Conservation (phyloP, 2,888 invertebrate species). For the Altica lythri region DNA sequence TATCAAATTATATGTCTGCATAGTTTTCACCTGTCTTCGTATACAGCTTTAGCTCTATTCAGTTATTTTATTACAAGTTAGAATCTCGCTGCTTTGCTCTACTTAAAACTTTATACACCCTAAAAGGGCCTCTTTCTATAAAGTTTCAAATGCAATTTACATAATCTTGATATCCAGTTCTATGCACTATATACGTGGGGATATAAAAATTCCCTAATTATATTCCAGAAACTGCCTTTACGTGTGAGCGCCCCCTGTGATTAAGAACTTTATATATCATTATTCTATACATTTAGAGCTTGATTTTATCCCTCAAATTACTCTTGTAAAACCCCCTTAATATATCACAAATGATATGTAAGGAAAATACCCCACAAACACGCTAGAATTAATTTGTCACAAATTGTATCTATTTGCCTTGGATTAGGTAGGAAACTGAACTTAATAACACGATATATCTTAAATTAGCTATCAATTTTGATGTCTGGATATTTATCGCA, state of each 20-base stretch:
- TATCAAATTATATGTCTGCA: no score
- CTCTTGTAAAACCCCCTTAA: slow-evolving; percentile 38
- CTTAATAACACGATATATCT: no score
- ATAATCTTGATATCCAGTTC: slow-evolving; percentile 16
- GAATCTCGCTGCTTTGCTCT: slow-evolving; percentile 11
- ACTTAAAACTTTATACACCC: slow-evolving; percentile 10
- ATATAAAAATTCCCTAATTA: slow-evolving; percentile 27
- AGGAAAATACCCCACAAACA: slow-evolving; percentile 38
- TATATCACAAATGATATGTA: slow-evolving; percentile 42
- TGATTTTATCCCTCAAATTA: slow-evolving; percentile 41
- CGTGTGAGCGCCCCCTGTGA: slow-evolving; percentile 34
- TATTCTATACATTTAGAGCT: slow-evolving; percentile 37
- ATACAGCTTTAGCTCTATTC: slow-evolving; percentile 10
- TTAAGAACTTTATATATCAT: slow-evolving; percentile 38
- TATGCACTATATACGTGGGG: slow-evolving; percentile 3
- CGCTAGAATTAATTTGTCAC: slow-evolving; percentile 28
- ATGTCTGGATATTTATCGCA: no score
- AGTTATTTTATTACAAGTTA: slow-evolving; percentile 19
- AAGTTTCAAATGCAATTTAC: slow-evolving; percentile 18
- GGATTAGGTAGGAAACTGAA: no score
- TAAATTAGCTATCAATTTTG: no score
- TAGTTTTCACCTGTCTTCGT: slow-evolving; percentile 8
- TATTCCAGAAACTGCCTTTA: slow-evolving; percentile 31
- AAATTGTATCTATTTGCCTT: no score
- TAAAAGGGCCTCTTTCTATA: not conserved